These are phyloP conservation scores for Sarcophilus harrisii DNA, from an alignment of 2,797 vertebrate genomes.

Conservation along the genomic window DNA sequence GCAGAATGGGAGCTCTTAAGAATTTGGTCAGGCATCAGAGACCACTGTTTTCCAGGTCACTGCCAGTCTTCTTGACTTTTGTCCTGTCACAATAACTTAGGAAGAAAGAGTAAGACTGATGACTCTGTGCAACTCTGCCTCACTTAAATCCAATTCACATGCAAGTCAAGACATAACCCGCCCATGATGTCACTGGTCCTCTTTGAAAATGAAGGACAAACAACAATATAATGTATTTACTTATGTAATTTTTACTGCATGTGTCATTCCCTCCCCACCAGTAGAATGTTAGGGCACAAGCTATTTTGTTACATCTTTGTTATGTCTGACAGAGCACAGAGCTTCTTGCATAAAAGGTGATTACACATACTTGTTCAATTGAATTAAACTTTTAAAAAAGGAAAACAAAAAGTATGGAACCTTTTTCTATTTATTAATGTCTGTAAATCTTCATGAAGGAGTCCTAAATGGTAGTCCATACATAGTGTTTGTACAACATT, in stretches of 20 bases:
- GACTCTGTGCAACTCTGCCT: background rate
- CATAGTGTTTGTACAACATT: background rate
- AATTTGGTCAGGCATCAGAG: background rate
- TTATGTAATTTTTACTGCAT: background rate
- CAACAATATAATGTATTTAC: background rate
- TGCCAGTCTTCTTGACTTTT: background rate
- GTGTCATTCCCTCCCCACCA: background rate
- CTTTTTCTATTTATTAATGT: background rate
- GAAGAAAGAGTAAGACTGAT: background rate
- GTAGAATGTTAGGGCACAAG: background rate
- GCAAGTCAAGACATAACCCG: background rate
- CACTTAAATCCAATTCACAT: background rate
- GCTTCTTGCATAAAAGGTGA: background rate
- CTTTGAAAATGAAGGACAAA: background rate
- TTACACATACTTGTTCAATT: background rate
- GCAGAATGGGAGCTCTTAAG: background rate
- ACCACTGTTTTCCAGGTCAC: background rate
- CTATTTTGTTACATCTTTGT: background rate
- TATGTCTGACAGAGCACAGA: background rate
- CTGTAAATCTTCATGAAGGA: background rate
- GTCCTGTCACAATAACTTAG: background rate
- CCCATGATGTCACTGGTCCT: background rate
- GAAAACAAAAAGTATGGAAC: background rate
- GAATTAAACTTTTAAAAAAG: background rate
- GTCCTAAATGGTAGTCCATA: background rate